Base-by-base conservation (phyloP, 2,113 vertebrate species). In the Phalacrocorax carbo region DNA sequence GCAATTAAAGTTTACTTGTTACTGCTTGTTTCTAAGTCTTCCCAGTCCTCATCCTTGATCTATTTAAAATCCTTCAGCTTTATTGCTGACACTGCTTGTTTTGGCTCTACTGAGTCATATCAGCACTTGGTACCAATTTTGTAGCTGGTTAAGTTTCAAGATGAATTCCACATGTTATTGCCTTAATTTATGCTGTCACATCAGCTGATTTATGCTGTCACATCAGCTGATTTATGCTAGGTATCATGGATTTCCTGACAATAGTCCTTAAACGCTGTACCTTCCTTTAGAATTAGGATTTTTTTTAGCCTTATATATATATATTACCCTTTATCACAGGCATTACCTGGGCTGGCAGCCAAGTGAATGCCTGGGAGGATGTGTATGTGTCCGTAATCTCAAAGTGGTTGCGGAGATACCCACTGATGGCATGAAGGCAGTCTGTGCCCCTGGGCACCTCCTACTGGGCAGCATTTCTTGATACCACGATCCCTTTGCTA, bases 1-100 rank as follows among this genome's bases (percentile, higher is more conserved):
- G 51, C 81, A 82, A 70, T 94, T 92, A 78, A 82, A 82, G 46
- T 92, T 96, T 84, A 58, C 76, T 94, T 94, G 79, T 88, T 93
- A 23, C 88, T 94, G 46, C 80, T 92, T 62, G 71, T 51, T 92
- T 91, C 60, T 38, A 40, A 88, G 51, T 54, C 34, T 66, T 84
- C 88, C 40, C 46, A 25, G 65, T 82, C 70, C 85, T 83, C 64
- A 69, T 95, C 72, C 79, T 60, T 64, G n/a, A 36, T 93, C 90
- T 97, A 20, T 75, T 82, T 76, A 17, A 89, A 89, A 92, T 36
- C 44, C 80, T 94, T 42, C 46, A 71, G 71, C 78, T 95, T 85
- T 51, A 20, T 64, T 81, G 93, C 70, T 95, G 80, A n/a, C 81
- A 9, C 5, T 94, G 70, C 52, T 86, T 49, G 13, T 60, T 87